phyloP scores from a whole-genome alignment of 2,113 vertebrate species.

The Microtus oregoni region DNA sequence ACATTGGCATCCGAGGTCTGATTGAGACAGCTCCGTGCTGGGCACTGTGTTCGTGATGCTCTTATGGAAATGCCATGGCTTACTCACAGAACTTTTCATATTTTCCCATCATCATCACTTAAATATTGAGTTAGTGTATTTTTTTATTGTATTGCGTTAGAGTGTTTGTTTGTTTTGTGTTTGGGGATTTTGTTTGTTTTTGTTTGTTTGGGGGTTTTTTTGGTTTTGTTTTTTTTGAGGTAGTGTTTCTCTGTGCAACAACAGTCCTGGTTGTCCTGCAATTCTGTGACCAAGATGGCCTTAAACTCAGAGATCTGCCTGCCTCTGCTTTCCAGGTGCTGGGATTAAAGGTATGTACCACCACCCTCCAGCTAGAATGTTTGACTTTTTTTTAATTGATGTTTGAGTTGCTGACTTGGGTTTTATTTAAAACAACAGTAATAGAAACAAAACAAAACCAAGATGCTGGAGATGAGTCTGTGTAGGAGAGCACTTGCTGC shows the following conservation, averaged over 20 bases:
- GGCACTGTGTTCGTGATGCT: background rate
- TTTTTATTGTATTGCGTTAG: background rate
- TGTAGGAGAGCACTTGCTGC: background rate
- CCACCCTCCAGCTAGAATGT: background rate
- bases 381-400: background rate
- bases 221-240: background rate
- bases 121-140: background rate
- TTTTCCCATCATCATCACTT: background rate
- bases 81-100: background rate
- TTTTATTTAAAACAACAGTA: background rate
- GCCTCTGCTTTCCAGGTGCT: background rate
- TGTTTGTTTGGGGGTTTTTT: too few species aligned
- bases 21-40: background rate
- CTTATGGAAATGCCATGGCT: background rate
- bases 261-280: background rate
- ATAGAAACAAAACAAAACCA: background rate
- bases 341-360: background rate
- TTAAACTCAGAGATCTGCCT: background rate
- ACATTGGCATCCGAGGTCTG: background rate
- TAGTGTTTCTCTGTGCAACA: background rate
- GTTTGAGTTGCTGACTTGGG: background rate
- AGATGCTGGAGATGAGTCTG: background rate
- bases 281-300: background rate
- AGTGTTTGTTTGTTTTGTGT: background rate
- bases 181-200: background rate